Base-by-base conservation (phyloP, 2,888 invertebrate genomes). In the Pseudococcus viburni region DNA sequence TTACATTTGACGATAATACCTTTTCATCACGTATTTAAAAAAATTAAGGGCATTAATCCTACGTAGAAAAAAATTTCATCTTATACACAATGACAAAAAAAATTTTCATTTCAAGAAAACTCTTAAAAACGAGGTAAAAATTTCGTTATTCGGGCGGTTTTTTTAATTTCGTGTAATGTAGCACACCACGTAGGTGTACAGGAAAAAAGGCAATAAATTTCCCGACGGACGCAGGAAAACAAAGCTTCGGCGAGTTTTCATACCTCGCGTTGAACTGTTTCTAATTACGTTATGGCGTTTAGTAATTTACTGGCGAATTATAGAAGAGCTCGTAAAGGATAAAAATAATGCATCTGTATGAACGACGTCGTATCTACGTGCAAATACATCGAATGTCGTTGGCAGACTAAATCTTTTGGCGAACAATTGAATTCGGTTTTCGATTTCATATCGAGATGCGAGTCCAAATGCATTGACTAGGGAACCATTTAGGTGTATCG, bases 131-230 rank as follows among this genome's bases (percentile, higher is more conserved):
- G 68, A 73, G 68, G 11, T 73, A 33, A 15, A 59, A 59, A 59
- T 73, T 73, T 73, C 33, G 15, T 33, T 33, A 73, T 11, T 59
- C 6, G n/a, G 59, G 59, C 6, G 68, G 26, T 26, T 73, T 73
- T 64, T 73, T 73, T 73, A 73, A 73, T 73, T 73, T 73, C 12
- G 68, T 73, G 15, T 73, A 73, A 73, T 73, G 33, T 73, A 26
- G 59, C n/a, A 46, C 46, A 59, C 1, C 19, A 73, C 33, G 33
- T 73, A 33, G 26, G 26, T 33, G 26, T 33, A 33, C 26, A 33
- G 26, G 26, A 33, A 33, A 33, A 33, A 33, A 33, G 26, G 26
- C 3, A 33, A 33, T 33, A 33, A 33, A 33, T 33, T 33, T 33
- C 26, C 26, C 1, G 26, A 33, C 26, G 26, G 26, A 33, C 26